Conservation (phyloP, 2,888 invertebrate species). For the Clivina fossor region DNA sequence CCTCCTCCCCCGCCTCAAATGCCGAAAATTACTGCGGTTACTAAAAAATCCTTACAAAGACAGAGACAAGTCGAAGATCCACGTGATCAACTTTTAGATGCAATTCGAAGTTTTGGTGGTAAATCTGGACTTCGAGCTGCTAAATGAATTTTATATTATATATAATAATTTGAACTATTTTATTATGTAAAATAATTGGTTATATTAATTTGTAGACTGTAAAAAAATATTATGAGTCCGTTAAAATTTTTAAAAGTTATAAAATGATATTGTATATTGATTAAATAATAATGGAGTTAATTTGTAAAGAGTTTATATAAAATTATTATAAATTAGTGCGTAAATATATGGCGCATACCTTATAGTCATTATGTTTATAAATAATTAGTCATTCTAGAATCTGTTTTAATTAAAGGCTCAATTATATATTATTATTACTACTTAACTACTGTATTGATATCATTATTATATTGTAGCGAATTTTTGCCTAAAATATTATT, state of each 20-base stretch:
- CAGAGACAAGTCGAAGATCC: slow-evolving; percentile 54
- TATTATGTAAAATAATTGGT: slow-evolving; percentile 19
- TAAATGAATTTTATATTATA: slow-evolving; percentile 39
- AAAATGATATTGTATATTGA: slow-evolving; percentile 10
- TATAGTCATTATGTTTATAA: slow-evolving; percentile 25
- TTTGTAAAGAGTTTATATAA: slow-evolving; percentile 21
- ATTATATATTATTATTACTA: slow-evolving; percentile 20
- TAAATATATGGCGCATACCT: slow-evolving; percentile 11
- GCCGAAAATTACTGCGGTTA: slow-evolving; percentile 43
- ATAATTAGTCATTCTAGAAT: slow-evolving; percentile 24
- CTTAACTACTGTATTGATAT: slow-evolving; percentile 12
- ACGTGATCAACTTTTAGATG: slow-evolving; percentile 66
- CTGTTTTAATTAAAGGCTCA: slow-evolving; percentile 25
- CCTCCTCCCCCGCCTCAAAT: slow-evolving; percentile 50
- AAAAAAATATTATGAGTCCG: slow-evolving; percentile 9
- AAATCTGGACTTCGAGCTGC: slow-evolving; percentile 50
- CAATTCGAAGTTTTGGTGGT: slow-evolving; percentile 70
- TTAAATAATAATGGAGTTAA: not conserved
- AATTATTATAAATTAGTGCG: not conserved
- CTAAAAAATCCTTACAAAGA: slow-evolving; percentile 41
- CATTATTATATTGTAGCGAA: too few relatives aligned
- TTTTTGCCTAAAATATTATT: too few relatives aligned
- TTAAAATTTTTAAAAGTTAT: slow-evolving; percentile 4
- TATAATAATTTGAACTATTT: slow-evolving; percentile 4
- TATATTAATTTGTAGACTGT: slow-evolving; percentile 21